Evolutionary conservation across 2,888 invertebrate genomes (phyloP), one percentile per base, ranked within the genome.

Genomic region (Stenurella melanura): DNA sequence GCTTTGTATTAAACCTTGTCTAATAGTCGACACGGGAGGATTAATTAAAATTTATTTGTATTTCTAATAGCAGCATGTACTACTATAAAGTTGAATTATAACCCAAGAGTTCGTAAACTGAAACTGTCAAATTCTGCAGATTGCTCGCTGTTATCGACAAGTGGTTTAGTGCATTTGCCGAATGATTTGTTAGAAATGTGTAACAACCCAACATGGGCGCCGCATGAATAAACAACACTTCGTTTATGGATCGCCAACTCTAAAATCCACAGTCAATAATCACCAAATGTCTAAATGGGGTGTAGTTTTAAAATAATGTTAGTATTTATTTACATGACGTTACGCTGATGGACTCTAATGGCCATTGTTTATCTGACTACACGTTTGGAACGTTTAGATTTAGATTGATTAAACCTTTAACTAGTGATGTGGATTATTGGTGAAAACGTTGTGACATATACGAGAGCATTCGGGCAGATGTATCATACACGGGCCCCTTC

Each of bases 151-250:
- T 74, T 74, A 58, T 57, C 74, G 74, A 74, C 67, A 74, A 67
- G 67, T 74, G 74, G 67, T 67, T 67, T 73, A 66, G 30, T 54
- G 57, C 56, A 66, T 64, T 73, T 67, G 58, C 54, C 67, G 67
- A 67, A 74, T 74, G 64, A 74, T 58, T 67, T 67, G 68, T 67
- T 74, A 67, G 66, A 30, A 66, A 64, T 64, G 54, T 66, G 50
- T 67, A 58, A 64, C 34, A 17, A n/a, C 26, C 56, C 58, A 58
- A 60, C 66, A 67, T 17, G 34, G n/a, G 64, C 17, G 58, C 58
- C 67, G 67, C 74, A 66, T 74, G 34, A 73, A 73, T 64, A 74
- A 74, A 74, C 73, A 66, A 66, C 67, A 34, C 60, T 67, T 58
- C 74, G 74, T 74, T 74, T 58, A 64, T 73, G 73, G 73, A 18